These are phyloP conservation scores for Hypena proboscidalis DNA, from an alignment of 2,888 invertebrate species.

Conservation along the genomic window DNA sequence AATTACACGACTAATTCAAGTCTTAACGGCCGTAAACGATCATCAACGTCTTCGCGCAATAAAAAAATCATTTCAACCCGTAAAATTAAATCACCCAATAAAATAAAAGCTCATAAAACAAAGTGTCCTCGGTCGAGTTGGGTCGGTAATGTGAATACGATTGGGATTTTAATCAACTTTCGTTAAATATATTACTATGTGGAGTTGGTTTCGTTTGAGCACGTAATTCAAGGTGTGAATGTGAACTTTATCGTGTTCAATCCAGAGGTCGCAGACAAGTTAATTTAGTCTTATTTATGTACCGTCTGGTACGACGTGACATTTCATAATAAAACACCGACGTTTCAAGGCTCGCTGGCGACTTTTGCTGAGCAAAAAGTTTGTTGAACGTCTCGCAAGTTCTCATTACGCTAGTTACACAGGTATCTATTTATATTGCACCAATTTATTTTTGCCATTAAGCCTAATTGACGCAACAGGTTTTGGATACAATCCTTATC, in stretches of 20 bases:
- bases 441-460: conserved; percentile 23
- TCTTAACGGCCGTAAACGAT: conserved; percentile 18
- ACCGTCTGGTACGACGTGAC: conserved; percentile 79
- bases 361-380: conserved; percentile 62
- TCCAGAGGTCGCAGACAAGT: conserved; percentile 79
- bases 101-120: conserved; percentile 24
- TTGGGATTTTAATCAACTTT: conserved; percentile 14
- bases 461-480: conserved; percentile 23
- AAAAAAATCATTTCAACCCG: conserved; percentile 24
- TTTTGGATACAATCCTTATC: no score
- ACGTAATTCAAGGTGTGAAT: conserved; percentile 61
- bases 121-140: conserved; percentile 10
- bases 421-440: conserved; percentile 35
- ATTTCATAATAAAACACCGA: conserved; percentile 78
- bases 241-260: conserved; percentile 63
- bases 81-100: conserved; percentile 27
- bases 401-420: conserved; percentile 42
- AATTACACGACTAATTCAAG: conserved; percentile 26
- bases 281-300: conserved; percentile 82
- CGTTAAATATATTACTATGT: conserved; percentile 10
- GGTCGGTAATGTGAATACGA: conserved; percentile 9
- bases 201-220: conserved; percentile 23
- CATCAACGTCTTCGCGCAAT: conserved; percentile 23
- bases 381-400: conserved; percentile 70
- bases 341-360: conserved; percentile 58